phyloP scores from a whole-genome alignment of 2,888 invertebrate species.

The Diploptera punctata region DNA sequence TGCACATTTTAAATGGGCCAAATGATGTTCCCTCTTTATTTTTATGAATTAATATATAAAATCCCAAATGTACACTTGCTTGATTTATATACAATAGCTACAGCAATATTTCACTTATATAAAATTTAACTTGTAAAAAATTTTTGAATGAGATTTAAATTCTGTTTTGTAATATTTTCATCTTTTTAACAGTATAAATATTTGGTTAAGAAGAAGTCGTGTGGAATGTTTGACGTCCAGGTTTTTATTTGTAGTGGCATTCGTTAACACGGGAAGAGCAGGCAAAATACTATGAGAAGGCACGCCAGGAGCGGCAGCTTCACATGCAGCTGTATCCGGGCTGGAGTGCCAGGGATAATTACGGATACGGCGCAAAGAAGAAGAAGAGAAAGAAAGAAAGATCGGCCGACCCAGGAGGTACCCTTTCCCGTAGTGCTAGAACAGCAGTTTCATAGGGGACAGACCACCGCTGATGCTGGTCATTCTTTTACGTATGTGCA shows the following conservation, averaged over 20 bases:
- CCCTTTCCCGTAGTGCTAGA: conserved; percentile 52
- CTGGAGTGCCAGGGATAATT: conserved; percentile 99
- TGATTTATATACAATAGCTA: no score
- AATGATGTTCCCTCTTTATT: no score
- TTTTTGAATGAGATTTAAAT: no score
- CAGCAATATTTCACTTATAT: no score
- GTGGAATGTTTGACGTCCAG: conserved; percentile 26
- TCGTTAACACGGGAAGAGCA: conserved; percentile 99
- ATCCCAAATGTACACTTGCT: no score
- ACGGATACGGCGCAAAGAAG: conserved; percentile 99
- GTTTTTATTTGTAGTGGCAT: conserved; percentile 82
- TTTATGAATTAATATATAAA: no score
- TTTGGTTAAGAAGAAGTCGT: no score
- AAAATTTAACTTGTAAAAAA: no score
- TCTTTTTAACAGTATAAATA: no score
- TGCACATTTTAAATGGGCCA: no score
- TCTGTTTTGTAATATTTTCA: no score
- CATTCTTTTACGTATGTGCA: neutral
- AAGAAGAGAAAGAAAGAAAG: conserved; percentile 99
- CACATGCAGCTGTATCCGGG: conserved; percentile 99
- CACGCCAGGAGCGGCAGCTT: conserved; percentile 98
- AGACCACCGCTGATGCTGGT: conserved; percentile 2
- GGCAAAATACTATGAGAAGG: conserved; percentile 99
- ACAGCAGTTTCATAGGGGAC: conserved; percentile 40
- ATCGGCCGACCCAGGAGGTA: conserved; percentile 85